A percentile compares a stretch with the other conserved stretches of the same genome.
phyloP scores from a whole-genome alignment of 2,113 vertebrate species.

The Oryzias curvinotus region DNA sequence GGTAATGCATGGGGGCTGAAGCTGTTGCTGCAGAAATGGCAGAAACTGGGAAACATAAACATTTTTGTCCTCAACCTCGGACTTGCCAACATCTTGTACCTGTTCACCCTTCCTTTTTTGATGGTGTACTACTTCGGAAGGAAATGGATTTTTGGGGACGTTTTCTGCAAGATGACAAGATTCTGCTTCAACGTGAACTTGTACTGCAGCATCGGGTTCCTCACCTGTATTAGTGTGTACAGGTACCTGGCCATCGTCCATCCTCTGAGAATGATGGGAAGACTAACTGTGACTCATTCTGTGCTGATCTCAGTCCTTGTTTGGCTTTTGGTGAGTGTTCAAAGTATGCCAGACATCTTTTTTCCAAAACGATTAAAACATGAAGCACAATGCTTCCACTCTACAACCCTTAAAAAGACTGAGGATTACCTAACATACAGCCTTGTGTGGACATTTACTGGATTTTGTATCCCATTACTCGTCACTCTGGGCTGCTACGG shows the following conservation, averaged over 20 bases:
- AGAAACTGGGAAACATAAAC: conserved; percentile 53
- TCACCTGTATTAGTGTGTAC: conserved; percentile 84
- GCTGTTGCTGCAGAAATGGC: conserved; percentile 51
- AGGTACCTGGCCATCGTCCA: conserved; percentile 84
- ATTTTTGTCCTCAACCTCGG: conserved; percentile 80
- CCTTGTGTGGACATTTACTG: conserved; percentile 61
- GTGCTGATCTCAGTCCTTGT: conserved; percentile 52
- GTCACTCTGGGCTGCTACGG: conserved; percentile 80
- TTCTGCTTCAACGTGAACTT: conserved; percentile 82
- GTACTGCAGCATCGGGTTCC: conserved; percentile 84
- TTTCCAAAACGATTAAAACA: conserved; percentile 51
- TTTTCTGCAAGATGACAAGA: conserved; percentile 78
- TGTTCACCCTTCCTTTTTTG: conserved; percentile 81
- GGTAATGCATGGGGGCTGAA: conserved; percentile 72
- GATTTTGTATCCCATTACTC: conserved; percentile 77
- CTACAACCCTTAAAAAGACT: background rate
- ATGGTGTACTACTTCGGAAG: conserved; percentile 72
- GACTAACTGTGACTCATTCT: conserved; percentile 45
- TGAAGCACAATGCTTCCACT: conserved; percentile 61
- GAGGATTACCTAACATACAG: conserved; percentile 73
- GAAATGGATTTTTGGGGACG: conserved; percentile 76
- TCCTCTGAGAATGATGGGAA: conserved; percentile 73
- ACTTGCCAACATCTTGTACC: conserved; percentile 79
- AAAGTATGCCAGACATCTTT: conserved; percentile 73
- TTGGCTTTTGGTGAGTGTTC: conserved; percentile 74